phyloP scores from a whole-genome alignment of 1,140 invertebrate genomes.

The Meloidogyne floridensis region DNA sequence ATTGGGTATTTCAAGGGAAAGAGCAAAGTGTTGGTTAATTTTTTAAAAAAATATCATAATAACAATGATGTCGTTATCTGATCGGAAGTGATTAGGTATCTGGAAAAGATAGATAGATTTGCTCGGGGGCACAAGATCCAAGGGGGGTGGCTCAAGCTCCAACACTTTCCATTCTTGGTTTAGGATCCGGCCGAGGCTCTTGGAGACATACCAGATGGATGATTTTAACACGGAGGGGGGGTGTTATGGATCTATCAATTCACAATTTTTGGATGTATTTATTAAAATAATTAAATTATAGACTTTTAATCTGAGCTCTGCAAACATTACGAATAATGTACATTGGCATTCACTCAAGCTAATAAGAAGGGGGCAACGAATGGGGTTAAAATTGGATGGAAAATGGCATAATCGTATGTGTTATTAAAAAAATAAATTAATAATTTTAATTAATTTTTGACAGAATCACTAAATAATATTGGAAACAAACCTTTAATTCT shows the following conservation, averaged over 20 bases:
- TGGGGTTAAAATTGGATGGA: conserved; percentile 83
- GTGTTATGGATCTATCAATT: no score
- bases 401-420: conserved; percentile 53
- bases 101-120: no score
- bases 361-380: conserved; percentile 78
- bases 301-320: conserved; percentile 71
- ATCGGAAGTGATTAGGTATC: no score
- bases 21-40: conserved; percentile 74
- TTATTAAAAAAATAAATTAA: conserved; percentile 15
- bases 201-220: no score
- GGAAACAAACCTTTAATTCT: neutral
- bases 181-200: no score
- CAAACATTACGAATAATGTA: conserved; percentile 74
- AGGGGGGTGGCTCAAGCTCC: no score
- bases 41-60: neutral
- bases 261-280: no score
- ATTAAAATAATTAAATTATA: conserved; percentile 3
- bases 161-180: no score
- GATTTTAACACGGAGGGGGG: no score
- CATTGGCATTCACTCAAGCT: conserved; percentile 89
- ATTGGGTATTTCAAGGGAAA: conserved; percentile 79
- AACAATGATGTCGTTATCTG: no score
- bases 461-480: neutral
- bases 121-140: no score
- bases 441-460: neutral